Conservation (phyloP, 2,888 invertebrate genomes). For the Thyatira batis region DNA sequence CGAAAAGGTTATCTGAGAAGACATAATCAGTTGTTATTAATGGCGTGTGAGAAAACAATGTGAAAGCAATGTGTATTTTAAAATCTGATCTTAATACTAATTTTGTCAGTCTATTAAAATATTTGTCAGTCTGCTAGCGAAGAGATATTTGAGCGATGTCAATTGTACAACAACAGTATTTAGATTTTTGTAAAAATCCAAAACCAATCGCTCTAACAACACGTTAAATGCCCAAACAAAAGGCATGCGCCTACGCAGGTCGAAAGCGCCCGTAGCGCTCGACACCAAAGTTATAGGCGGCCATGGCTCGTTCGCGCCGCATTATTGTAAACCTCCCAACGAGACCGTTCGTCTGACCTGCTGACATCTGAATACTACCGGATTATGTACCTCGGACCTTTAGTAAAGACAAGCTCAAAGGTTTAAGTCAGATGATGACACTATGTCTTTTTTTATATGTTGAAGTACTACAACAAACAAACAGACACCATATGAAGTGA, state of each 20-base stretch:
- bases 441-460: too few relatives aligned
- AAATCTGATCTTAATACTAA: too few relatives aligned
- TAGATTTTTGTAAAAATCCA: not conserved
- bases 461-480: too few relatives aligned
- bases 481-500: too few relatives aligned
- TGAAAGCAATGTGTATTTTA: too few relatives aligned
- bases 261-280: conserved; percentile 43
- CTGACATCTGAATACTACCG: conserved; percentile 43
- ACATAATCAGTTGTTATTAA: too few relatives aligned
- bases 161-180: too few relatives aligned
- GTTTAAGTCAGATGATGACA: not conserved
- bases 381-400: conserved; percentile 15
- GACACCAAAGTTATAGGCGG: conserved; percentile 31
- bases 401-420: not conserved
- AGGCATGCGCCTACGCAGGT: conserved; percentile 51
- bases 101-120: too few relatives aligned
- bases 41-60: too few relatives aligned
- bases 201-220: not conserved
- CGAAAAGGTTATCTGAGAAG: too few relatives aligned
- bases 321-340: conserved; percentile 12
- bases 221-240: not conserved
- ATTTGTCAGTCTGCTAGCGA: too few relatives aligned
- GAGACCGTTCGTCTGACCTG: conserved; percentile 25
- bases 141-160: too few relatives aligned
- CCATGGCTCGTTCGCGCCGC: conserved; percentile 23